Percentiles rank a stretch among this genome's conserved stretches.
Evolutionary conservation across 2,797 vertebrate species (phyloP).

Genomic region (Phataginus tricuspis): DNA sequence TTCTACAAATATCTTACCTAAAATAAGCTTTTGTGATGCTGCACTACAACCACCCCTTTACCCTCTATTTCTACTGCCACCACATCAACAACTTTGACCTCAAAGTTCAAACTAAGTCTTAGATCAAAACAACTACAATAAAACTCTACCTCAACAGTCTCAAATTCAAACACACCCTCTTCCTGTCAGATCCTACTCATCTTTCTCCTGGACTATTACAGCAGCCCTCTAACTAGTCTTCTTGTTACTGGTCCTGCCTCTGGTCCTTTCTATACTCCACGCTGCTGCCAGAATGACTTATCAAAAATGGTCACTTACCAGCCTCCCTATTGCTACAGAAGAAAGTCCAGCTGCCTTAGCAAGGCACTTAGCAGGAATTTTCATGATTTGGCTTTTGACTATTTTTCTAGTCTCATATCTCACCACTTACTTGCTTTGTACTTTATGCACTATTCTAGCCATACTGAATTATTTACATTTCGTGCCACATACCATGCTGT

Average conservation of each 20-base stretch:
- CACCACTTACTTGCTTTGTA: neutral
- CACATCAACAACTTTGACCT: neutral
- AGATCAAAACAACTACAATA: slow-evolving; percentile 5
- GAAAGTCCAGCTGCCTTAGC: neutral
- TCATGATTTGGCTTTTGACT: neutral
- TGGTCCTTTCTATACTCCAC: neutral
- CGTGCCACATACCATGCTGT: neutral
- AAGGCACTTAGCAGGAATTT: neutral
- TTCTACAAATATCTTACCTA: neutral
- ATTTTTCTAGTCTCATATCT: neutral
- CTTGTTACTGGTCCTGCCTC: neutral
- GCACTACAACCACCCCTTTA: neutral
- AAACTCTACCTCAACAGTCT: neutral
- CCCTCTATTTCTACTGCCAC: neutral
- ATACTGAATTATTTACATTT: neutral
- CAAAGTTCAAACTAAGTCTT: slow-evolving; percentile 11
- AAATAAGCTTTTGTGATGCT: neutral
- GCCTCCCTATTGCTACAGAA: neutral
- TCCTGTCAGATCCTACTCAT: neutral
- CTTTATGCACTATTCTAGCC: neutral
- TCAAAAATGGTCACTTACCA: neutral
- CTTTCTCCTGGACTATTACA: neutral
- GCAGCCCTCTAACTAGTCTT: neutral
- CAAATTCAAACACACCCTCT: neutral
- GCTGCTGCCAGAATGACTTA: neutral